These are phyloP conservation scores for Nothura maculosa DNA, from an alignment of 2,797 vertebrate genomes.

Conservation along the genomic window DNA sequence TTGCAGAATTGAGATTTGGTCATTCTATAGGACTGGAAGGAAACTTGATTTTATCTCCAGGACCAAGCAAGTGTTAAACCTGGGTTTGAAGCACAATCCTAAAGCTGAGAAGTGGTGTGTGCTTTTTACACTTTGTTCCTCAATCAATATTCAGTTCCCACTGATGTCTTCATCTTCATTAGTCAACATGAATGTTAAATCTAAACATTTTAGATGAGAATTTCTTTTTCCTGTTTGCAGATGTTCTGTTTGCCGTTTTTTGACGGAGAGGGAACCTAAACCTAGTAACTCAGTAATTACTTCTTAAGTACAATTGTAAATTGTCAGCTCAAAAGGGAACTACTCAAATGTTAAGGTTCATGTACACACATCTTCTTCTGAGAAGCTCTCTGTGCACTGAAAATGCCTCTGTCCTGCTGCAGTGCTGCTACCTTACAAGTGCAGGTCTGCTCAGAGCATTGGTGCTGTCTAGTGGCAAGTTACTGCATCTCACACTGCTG, in stretches of 20 bases:
- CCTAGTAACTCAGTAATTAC: neutral
- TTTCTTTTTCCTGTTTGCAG: neutral
- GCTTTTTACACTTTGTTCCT: neutral
- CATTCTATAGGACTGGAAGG: neutral
- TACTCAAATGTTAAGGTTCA: neutral
- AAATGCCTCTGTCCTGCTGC: neutral
- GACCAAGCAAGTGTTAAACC: neutral
- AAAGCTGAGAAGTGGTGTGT: neutral
- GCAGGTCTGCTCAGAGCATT: neutral
- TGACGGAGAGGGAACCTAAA: neutral
- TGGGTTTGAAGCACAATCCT: neutral
- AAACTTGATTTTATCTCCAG: neutral
- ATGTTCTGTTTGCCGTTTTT: neutral
- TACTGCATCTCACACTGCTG: neutral
- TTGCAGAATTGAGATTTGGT: neutral
- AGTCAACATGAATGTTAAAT: neutral
- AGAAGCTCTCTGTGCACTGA: neutral
- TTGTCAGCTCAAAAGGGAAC: neutral
- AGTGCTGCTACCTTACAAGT: neutral
- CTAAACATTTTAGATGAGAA: neutral
- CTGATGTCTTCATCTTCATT: neutral
- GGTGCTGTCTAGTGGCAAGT: slow-evolving; percentile 27
- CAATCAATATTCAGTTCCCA: neutral
- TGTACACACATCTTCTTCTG: neutral
- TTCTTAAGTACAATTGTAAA: neutral